Evolutionary conservation across 2,888 invertebrate genomes (phyloP).

Genomic region (Pristionchus entomophagus): DNA sequence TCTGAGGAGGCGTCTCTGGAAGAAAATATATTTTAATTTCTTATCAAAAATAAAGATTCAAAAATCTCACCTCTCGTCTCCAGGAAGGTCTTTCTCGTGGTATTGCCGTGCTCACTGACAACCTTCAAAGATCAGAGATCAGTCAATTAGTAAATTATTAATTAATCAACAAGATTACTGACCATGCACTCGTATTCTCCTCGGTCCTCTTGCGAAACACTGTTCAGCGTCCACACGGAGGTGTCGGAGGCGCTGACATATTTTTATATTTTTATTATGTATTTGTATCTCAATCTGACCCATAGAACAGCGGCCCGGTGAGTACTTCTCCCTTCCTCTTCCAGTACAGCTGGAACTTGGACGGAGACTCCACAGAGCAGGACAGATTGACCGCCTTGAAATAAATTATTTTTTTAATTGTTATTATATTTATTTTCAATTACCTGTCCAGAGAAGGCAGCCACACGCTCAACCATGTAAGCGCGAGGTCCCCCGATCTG

Average conservation of each 20-base stretch:
- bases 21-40: background rate
- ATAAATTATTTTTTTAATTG: background rate
- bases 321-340: conserved; percentile 73
- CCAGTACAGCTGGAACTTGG: conserved; percentile 82
- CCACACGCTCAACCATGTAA: conserved; percentile 64
- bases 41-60: background rate
- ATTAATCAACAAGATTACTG: background rate
- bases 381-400: conserved; percentile 79
- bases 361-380: conserved; percentile 82
- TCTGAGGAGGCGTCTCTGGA: conserved; percentile 79
- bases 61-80: conserved; percentile 56
- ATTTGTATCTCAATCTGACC: conserved; percentile 61
- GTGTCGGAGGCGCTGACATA: conserved; percentile 77
- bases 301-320: conserved; percentile 77
- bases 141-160: background rate
- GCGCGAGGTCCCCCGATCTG: conserved; percentile 69
- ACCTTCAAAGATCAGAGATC: conserved; percentile 69
- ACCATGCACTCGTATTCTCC: conserved; percentile 78
- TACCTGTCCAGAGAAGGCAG: conserved; percentile 62
- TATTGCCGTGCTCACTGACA: conserved; percentile 78
- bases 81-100: conserved; percentile 77
- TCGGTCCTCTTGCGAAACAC: conserved; percentile 69
- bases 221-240: conserved; percentile 76
- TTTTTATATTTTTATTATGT: background rate
- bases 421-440: background rate